Evolutionary conservation across 2,113 vertebrate genomes (phyloP), one percentile per base, ranked within the genome.

Genomic region (Blennius ocellaris): DNA sequence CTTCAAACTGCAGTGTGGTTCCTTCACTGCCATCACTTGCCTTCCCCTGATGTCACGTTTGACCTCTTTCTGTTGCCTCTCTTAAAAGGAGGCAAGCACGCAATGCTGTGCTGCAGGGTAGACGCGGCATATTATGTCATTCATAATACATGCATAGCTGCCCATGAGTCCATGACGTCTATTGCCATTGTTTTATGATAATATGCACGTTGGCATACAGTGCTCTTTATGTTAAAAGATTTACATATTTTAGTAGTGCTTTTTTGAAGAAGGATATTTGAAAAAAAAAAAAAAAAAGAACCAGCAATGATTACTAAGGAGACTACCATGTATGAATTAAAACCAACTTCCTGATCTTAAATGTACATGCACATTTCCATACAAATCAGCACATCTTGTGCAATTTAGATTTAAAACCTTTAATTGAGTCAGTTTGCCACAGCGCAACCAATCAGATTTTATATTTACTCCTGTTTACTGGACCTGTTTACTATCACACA

Each of bases 41-140:
- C 78, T 82, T 68, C 58, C 64, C 69, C 81, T 69, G 69, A 88
- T 91, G 89, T 89, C 90, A 91, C 65, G 84, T 92, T 87, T 92
- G 91, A 92, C 90, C 91, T 92, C 85, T 78, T 91, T 92, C 76
- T 76, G 75, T 74, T 85, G 75, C 73, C n/a, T 88, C 87, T 64
- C 76, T 84, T 89, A 89, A 90, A 89, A 87, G 84, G 80, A 86
- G 65, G 76, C 17, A 87, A 52, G 85, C 90, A 92, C 87, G 88
- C 90, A 47, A 93, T 82, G 52, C 60, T 68, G 69, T 15, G 69
- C 81, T 75, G 74, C 64, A 49, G 77, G 71, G 64, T 51, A 44
- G 49, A 71, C 8, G 39, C 14, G 1, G 50, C 47, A 60, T 71
- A 70, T 87, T 79, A 68, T 76, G 64, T 77, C 75, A 86, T 92